Conservation (phyloP, 2,113 vertebrate species). For the Erythrocercus mccallii region DNA sequence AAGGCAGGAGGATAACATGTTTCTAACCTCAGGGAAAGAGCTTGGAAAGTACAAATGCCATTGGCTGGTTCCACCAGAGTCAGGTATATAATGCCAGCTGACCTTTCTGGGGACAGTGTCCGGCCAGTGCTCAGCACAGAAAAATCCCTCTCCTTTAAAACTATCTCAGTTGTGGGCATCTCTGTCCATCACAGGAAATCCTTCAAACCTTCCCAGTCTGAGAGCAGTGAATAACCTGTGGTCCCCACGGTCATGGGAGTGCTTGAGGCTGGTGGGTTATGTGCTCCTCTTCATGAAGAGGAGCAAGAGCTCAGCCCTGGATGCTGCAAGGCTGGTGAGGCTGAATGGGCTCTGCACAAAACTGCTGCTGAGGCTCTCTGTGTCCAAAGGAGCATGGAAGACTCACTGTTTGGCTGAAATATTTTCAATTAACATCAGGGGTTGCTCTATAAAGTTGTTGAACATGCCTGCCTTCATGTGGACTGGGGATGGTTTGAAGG, state of each 20-base stretch:
- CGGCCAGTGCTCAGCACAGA: background rate
- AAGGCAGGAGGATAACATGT: background rate
- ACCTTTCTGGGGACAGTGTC: background rate
- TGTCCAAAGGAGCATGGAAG: background rate
- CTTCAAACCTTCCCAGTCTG: background rate
- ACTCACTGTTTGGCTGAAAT: background rate
- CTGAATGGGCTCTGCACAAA: background rate
- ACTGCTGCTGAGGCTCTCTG: background rate
- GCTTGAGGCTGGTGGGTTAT: background rate
- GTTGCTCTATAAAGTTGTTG: background rate
- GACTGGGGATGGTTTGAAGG: background rate
- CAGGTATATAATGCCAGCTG: background rate
- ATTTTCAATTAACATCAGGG: background rate
- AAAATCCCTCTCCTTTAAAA: background rate
- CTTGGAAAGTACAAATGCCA: background rate
- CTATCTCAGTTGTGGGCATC: background rate
- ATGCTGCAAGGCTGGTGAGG: background rate
- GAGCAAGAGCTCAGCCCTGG: background rate
- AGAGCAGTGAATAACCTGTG: background rate
- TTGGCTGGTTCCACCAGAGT: background rate
- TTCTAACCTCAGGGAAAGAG: background rate
- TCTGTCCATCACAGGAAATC: background rate
- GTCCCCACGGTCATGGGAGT: fast-evolving
- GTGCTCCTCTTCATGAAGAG: fast-evolving
- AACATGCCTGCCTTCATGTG: fast-evolving